Evolutionary conservation across 37 sponge, comb jelly and placozoan species (phyloP).

Genomic region (Bolinopsis microptera): DNA sequence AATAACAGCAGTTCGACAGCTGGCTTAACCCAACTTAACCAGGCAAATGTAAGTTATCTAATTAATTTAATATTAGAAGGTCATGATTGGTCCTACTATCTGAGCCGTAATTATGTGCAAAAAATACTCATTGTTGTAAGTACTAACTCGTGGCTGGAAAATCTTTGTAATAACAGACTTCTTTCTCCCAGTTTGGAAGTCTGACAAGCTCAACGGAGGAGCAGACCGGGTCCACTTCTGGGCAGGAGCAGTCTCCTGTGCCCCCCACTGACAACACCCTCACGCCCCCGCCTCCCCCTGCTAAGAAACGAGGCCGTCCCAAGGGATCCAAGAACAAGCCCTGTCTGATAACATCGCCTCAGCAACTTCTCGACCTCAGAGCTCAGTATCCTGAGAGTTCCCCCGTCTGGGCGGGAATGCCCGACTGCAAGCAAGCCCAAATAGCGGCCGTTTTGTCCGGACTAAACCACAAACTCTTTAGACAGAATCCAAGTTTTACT

Average conservation of each 20-base stretch:
- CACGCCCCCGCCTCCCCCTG: not conserved
- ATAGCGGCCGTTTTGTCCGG: conserved; percentile 28
- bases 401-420: not conserved
- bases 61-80: no score
- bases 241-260: not conserved
- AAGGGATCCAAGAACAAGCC: conserved; percentile 60
- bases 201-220: not conserved
- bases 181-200: no score
- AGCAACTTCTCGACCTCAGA: conserved; percentile 36
- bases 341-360: conserved; percentile 13
- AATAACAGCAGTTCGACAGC: not conserved
- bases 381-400: not conserved
- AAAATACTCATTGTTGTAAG: no score
- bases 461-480: conserved; percentile 23
- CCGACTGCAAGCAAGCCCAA: conserved; percentile 7
- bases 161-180: no score
- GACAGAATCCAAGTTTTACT: not conserved
- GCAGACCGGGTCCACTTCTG: not conserved
- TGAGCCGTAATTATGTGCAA: no score
- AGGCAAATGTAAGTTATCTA: not conserved
- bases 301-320: conserved; percentile 33
- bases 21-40: not conserved
- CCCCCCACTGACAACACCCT: not conserved
- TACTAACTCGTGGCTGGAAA: no score
- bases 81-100: no score